phyloP scores from a whole-genome alignment of 2,797 vertebrate genomes.

The Poecile montanus region DNA sequence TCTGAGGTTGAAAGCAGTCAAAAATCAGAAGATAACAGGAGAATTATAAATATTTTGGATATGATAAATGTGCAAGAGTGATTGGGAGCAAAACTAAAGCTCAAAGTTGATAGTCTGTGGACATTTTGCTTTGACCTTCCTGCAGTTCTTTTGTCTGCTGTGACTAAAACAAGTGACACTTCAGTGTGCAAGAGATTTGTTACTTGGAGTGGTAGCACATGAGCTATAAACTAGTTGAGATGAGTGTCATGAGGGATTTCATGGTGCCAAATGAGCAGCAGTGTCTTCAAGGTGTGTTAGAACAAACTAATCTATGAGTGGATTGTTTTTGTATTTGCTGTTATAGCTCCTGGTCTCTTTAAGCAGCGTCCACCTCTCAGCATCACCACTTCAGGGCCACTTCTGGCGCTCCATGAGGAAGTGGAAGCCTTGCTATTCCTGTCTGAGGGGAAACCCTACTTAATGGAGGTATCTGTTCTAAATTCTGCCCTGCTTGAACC shows the following conservation, averaged over 20 bases:
- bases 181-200: neutral
- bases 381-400: conserved; percentile 75
- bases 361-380: conserved; percentile 79
- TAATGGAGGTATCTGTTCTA: conserved; percentile 86
- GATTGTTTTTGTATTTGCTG: conserved; percentile 44
- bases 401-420: conserved; percentile 89
- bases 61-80: neutral
- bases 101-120: neutral
- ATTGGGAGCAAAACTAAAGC: neutral
- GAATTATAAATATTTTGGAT: neutral
- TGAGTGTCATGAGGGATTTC: neutral
- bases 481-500: neutral
- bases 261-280: neutral
- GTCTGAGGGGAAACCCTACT: conserved; percentile 91
- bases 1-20: neutral
- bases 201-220: neutral
- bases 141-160: neutral
- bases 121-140: neutral
- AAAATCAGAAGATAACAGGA: neutral
- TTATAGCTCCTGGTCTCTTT: conserved; percentile 85
- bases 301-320: conserved; percentile 35
- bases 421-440: conserved; percentile 91
- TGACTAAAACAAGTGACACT: neutral
- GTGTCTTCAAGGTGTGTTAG: neutral
- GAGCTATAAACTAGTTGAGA: neutral